Percentiles rank a stretch among this genome's conserved stretches.
phyloP scores from a whole-genome alignment of 2,113 vertebrate genomes.

The Scolopax mira region DNA sequence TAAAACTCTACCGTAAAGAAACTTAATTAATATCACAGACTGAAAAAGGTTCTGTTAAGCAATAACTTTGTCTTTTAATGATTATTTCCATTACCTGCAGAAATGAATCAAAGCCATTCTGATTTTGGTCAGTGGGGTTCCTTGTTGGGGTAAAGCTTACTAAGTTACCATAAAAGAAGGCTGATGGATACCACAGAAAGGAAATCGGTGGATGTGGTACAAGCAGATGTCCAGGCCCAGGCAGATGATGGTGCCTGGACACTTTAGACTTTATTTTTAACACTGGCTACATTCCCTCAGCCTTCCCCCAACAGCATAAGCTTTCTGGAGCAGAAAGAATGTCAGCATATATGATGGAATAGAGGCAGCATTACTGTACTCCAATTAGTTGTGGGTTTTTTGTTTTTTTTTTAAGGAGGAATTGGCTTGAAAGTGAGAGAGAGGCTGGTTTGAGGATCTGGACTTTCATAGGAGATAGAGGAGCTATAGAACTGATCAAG shows the following conservation, averaged over 20 bases:
- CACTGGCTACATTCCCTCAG: not conserved
- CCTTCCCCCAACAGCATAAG: not conserved
- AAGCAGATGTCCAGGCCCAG: not conserved
- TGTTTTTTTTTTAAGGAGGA: slow-evolving; percentile 1
- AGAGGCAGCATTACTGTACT: not conserved
- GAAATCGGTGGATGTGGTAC: not conserved
- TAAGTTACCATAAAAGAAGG: not conserved
- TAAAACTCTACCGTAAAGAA: not conserved
- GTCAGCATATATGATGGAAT: not conserved
- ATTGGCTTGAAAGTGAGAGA: not conserved
- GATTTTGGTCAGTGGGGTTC: not conserved
- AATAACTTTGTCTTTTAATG: not conserved
- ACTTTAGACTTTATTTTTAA: not conserved
- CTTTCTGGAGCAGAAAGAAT: slow-evolving; percentile 46
- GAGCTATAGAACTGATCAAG: not conserved
- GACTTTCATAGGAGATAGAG: not conserved
- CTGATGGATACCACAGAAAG: not conserved
- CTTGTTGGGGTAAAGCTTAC: not conserved
- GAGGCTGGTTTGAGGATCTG: not conserved
- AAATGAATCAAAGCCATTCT: not conserved
- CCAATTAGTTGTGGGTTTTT: rapidly evolving
- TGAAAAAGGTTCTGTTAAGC: not conserved
- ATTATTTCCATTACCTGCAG: not conserved
- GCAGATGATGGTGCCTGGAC: not conserved
- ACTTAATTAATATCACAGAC: not conserved